A percentile compares a stretch with the other conserved stretches of the same genome.
phyloP scores from a whole-genome alignment of 92 coral and sea anemone species.

The Epizoanthus rinbou region DNA sequence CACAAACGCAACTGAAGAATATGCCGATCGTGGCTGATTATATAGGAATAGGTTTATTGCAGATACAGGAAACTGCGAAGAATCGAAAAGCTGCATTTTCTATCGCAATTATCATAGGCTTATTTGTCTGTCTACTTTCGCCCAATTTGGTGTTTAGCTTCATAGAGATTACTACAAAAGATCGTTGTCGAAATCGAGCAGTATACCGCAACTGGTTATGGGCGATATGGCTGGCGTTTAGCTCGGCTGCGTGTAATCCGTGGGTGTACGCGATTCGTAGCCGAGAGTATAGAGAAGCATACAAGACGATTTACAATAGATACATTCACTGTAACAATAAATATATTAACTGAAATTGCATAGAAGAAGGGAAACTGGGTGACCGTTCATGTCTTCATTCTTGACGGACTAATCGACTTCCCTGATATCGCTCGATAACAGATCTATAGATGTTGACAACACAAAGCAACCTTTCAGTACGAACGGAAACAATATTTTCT shows the following conservation, averaged over 20 bases:
- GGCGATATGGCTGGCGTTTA: constrained; percentile 62
- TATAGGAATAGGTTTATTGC: background rate
- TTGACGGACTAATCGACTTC: too few species aligned
- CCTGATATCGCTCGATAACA: too few species aligned
- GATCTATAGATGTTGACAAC: too few species aligned
- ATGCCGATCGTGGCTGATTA: background rate
- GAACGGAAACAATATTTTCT: too few species aligned
- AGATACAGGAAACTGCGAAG: background rate
- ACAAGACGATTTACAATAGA: constrained; percentile 1
- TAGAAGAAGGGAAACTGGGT: too few species aligned
- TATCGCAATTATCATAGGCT: constrained; percentile 47
- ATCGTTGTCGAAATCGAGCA: constrained; percentile 37
- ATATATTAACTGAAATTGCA: too few species aligned
- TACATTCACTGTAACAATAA: too few species aligned
- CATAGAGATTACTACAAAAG: constrained; percentile 46
- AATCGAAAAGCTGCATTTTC: constrained; percentile 61
- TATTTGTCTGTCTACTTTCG: constrained; percentile 50
- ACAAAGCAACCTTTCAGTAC: too few species aligned
- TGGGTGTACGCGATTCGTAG: constrained; percentile 26
- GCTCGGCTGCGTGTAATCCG: constrained; percentile 46
- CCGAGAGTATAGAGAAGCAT: constrained; percentile 46
- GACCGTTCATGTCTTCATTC: too few species aligned
- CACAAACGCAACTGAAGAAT: constrained; percentile 33
- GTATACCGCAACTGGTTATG: constrained; percentile 63
- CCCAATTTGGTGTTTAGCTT: constrained; percentile 63